Evolutionary conservation across 1,140 invertebrate species (phyloP).

Genomic region (Leptinotarsa undecemlineata): DNA sequence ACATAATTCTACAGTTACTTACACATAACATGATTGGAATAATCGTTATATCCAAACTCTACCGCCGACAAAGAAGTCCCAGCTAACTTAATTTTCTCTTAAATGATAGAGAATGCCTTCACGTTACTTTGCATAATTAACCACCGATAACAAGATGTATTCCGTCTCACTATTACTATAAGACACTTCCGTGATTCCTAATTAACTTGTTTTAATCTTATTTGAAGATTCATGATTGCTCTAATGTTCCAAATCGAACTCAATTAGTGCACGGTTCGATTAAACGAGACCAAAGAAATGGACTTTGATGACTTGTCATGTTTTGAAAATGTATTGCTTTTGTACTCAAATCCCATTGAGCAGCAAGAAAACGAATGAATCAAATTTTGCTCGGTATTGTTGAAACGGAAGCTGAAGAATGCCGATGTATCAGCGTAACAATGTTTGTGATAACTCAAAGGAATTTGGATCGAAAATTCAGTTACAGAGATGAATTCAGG

Average conservation of each 20-base stretch:
- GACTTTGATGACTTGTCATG: not conserved
- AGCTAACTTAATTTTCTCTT: not conserved
- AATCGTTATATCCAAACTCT: too few relatives aligned
- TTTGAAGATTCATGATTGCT: not conserved
- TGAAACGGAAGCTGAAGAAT: too few relatives aligned
- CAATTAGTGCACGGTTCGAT: not conserved
- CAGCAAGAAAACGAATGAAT: too few relatives aligned
- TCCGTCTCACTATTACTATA: not conserved
- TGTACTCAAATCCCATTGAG: too few relatives aligned
- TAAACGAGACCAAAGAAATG: not conserved
- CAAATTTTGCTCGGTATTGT: too few relatives aligned
- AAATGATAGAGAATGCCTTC: not conserved
- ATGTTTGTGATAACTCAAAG: too few relatives aligned
- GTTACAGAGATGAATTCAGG: too few relatives aligned
- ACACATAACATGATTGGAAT: too few relatives aligned
- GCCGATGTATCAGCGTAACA: too few relatives aligned
- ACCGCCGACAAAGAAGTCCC: not conserved
- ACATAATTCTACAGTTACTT: too few relatives aligned
- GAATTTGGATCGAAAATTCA: too few relatives aligned
- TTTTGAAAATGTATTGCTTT: too few relatives aligned
- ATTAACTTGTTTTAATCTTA: not conserved
- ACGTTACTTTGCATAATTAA: constrained; percentile 6
- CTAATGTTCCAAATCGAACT: not conserved
- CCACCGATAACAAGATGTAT: not conserved
- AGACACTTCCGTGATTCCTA: not conserved